Conservation (phyloP, 1,140 invertebrate species). For the Arion vulgaris region DNA sequence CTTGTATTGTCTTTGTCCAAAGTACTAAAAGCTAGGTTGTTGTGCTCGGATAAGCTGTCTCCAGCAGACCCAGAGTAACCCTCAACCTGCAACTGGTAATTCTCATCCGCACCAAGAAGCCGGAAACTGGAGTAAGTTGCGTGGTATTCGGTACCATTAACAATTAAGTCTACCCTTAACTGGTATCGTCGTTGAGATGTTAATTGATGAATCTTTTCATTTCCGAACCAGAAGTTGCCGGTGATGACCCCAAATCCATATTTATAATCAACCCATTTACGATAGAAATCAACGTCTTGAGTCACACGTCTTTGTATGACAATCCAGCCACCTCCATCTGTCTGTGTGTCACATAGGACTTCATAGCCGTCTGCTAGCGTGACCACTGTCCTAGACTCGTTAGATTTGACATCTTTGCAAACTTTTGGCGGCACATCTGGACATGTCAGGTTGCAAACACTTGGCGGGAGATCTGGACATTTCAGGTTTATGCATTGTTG, state of each 20-base stretch:
- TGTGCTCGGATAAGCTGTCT: background rate
- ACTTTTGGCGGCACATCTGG: no score
- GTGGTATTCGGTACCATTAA: background rate
- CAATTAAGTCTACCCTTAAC: background rate
- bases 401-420: background rate
- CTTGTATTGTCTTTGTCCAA: conserved; percentile 6
- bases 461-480: no score
- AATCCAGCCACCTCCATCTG: conserved; percentile 3
- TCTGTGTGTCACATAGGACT: conserved; percentile 14
- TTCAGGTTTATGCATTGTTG: no score
- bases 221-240: conserved; percentile 73
- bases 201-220: background rate
- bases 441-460: no score
- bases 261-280: conserved; percentile 93
- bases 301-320: conserved; percentile 83
- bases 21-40: background rate
- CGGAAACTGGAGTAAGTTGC: background rate
- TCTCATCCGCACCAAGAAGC: background rate
- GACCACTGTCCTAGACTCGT: background rate
- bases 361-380: background rate
- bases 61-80: background rate
- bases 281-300: conserved; percentile 86
- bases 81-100: background rate
- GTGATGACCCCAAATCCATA: conserved; percentile 92
- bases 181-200: background rate